Evolutionary conservation across 2,888 invertebrate genomes (phyloP).

Genomic region (Ormyrus pomaceus): DNA sequence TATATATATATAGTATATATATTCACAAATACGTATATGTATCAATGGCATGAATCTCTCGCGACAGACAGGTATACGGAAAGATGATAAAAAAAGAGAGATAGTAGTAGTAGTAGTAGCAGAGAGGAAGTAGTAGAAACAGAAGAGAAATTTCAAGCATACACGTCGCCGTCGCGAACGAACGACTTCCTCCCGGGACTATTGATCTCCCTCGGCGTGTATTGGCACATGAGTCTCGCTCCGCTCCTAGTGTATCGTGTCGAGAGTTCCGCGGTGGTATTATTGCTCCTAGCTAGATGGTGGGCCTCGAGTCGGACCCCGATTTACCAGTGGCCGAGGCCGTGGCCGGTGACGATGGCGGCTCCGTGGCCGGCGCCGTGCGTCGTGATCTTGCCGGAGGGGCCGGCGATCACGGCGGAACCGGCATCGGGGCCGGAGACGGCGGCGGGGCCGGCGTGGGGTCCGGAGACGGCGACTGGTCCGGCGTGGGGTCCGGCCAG

Average conservation of each 20-base stretch:
- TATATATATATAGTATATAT: conserved; percentile 30
- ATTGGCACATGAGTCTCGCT: conserved; percentile 13
- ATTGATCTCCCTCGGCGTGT: conserved; percentile 3
- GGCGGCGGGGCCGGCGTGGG: conserved; percentile 69
- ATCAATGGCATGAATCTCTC: conserved; percentile 56
- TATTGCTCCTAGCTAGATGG: too few relatives aligned
- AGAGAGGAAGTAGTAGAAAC: background rate
- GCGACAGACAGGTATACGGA: conserved; percentile 42
- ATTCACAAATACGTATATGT: conserved; percentile 19
- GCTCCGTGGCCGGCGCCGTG: conserved; percentile 72
- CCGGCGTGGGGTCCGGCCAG: conserved; percentile 71
- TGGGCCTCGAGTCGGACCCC: background rate
- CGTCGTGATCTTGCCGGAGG: conserved; percentile 72
- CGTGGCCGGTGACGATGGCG: conserved; percentile 68
- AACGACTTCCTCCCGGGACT: conserved; percentile 6
- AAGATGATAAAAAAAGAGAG: conserved; percentile 17
- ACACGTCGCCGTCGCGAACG: conserved; percentile 8
- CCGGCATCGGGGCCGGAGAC: conserved; percentile 71
- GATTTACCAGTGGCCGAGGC: conserved; percentile 64
- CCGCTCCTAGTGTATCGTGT: conserved; percentile 19
- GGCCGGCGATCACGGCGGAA: conserved; percentile 71
- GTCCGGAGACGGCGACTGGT: conserved; percentile 61
- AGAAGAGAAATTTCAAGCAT: conserved; percentile 11
- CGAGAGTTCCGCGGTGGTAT: conserved; percentile 29
- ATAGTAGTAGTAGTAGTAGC: background rate